A percentile compares a stretch with the other conserved stretches of the same genome.
phyloP scores from a whole-genome alignment of 2,888 invertebrate species.

The Cosmorhoe ocellata region DNA sequence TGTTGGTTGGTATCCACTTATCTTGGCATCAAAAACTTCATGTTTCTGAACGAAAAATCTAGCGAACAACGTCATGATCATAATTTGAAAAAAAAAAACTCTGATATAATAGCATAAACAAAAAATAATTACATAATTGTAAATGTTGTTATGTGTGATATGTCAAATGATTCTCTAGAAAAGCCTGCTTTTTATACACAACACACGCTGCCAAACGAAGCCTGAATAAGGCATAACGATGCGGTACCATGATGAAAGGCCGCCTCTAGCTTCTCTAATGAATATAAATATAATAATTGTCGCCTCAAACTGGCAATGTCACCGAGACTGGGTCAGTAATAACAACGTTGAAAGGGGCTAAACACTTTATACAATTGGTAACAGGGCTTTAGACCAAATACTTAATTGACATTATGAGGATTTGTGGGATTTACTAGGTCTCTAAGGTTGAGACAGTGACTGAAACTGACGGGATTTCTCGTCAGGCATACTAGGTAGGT shows the following conservation, averaged over 20 bases:
- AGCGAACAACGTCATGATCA: too few species aligned
- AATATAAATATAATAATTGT: constrained; percentile 76
- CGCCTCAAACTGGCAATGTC: constrained; percentile 43
- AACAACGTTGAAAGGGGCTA: constrained; percentile 29
- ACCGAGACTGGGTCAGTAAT: constrained; percentile 44
- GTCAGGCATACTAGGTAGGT: neutral
- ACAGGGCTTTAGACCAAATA: constrained; percentile 1
- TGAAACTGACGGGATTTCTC: constrained; percentile 1
- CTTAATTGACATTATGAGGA: constrained; percentile 10
- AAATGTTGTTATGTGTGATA: too few species aligned
- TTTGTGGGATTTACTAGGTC: constrained; percentile 10
- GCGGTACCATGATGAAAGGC: constrained; percentile 63
- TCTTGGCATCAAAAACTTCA: too few species aligned
- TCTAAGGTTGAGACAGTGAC: constrained; percentile 7
- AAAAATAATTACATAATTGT: too few species aligned
- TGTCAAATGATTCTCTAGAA: neutral
- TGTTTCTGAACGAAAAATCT: too few species aligned
- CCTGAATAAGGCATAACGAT: constrained; percentile 71
- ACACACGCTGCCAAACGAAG: constrained; percentile 45
- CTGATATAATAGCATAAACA: too few species aligned
- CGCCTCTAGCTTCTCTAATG: constrained; percentile 57
- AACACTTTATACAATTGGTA: constrained; percentile 11
- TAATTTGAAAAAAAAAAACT: too few species aligned
- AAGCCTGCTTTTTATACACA: constrained; percentile 35
- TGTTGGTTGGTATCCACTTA: too few species aligned